These are phyloP conservation scores for Lasioglossum morio DNA, from an alignment of 2,888 invertebrate genomes.

Conservation along the genomic window DNA sequence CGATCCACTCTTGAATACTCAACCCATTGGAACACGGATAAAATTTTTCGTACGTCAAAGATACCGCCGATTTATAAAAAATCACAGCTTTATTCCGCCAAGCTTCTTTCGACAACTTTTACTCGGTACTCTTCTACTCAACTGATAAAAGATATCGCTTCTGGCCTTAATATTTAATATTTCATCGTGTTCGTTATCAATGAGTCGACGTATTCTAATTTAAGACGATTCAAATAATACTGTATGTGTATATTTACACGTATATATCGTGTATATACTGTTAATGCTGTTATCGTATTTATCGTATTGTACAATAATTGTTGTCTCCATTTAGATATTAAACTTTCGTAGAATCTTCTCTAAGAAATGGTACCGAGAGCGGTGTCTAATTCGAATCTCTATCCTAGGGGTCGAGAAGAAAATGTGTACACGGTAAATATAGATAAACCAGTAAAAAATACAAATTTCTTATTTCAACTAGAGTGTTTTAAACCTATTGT, in stretches of 20 bases:
- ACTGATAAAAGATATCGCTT: conserved; percentile 31
- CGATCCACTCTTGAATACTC: not conserved
- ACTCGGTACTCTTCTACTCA: conserved; percentile 3
- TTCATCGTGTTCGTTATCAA: conserved; percentile 40
- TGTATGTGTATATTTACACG: conserved; percentile 6
- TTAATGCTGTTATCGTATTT: conserved; percentile 3
- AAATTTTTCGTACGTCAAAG: conserved; percentile 35
- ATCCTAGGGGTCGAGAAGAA: conserved; percentile 35
- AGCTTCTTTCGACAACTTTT: conserved; percentile 9
- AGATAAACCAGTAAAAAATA: conserved; percentile 63
- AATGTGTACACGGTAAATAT: conserved; percentile 48
- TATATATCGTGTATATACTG: not conserved
- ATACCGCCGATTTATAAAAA: conserved; percentile 51
- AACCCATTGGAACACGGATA: conserved; percentile 48
- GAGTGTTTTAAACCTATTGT: conserved; percentile 66
- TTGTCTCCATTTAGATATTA: not conserved
- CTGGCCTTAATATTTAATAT: conserved; percentile 31
- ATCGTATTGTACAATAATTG: not conserved
- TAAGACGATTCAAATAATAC: conserved; percentile 43
- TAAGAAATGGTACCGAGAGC: conserved; percentile 43
- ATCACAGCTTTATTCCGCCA: conserved; percentile 47
- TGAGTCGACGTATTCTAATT: conserved; percentile 34
- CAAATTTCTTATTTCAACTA: conserved; percentile 60
- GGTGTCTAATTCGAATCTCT: conserved; percentile 38
- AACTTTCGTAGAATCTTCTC: conserved; percentile 36